Conservation (phyloP, 2,888 invertebrate species). For the Caenorhabditis imperialis region DNA sequence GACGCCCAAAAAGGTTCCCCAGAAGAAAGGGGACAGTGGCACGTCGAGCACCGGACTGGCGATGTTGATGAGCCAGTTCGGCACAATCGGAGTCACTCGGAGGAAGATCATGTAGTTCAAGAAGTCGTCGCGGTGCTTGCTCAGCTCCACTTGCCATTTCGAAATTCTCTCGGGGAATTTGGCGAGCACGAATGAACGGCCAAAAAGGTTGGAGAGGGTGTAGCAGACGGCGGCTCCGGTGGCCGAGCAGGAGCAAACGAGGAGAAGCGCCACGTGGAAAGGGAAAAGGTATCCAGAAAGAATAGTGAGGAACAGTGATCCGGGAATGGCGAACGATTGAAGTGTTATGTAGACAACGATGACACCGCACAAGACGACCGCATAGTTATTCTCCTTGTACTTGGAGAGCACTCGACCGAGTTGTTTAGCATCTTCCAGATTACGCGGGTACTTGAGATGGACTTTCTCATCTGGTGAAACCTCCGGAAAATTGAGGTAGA, state of each 20-base stretch:
- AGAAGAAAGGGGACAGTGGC: constrained; percentile 90
- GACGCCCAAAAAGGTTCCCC: constrained; percentile 96
- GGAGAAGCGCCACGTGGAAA: constrained; percentile 88
- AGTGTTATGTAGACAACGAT: constrained; percentile 93
- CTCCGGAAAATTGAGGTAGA: constrained; percentile 70
- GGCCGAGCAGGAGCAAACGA: constrained; percentile 90
- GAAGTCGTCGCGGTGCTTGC: constrained; percentile 88
- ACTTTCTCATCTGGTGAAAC: constrained; percentile 86
- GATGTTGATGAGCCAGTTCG: constrained; percentile 99
- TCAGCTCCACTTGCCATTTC: constrained; percentile 86
- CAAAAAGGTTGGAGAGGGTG: constrained; percentile 90
- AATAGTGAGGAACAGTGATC: constrained; percentile 96
- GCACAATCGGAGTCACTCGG: constrained; percentile 95
- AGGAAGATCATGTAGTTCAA: constrained; percentile 97
- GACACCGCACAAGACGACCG: constrained; percentile 86
- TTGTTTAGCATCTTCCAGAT: constrained; percentile 95
- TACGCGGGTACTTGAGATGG: constrained; percentile 90
- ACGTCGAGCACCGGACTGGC: constrained; percentile 97
- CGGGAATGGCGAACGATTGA: constrained; percentile 99
- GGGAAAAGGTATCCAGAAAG: constrained; percentile 96
- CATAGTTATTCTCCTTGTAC: constrained; percentile 93
- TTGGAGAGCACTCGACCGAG: constrained; percentile 89
- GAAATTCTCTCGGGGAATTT: constrained; percentile 88
- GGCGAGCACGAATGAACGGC: constrained; percentile 85
- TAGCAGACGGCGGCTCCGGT: constrained; percentile 96